phyloP scores from a whole-genome alignment of 2,797 vertebrate genomes.

The Phoebastria nigripes region DNA sequence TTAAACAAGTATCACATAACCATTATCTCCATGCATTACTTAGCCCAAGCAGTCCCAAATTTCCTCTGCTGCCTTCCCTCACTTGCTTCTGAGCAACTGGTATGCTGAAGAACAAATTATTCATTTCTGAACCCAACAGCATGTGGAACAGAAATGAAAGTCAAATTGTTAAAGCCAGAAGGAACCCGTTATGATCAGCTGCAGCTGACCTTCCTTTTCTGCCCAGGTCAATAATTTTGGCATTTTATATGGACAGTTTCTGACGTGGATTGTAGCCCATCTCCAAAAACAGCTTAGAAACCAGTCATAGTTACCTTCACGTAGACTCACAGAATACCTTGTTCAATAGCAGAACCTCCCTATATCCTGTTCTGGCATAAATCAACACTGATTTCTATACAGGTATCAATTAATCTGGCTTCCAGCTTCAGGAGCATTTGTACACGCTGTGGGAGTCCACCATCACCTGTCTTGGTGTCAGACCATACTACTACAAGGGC shows the following conservation, averaged over 20 bases:
- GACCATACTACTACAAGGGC: not conserved
- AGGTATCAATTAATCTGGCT: not conserved
- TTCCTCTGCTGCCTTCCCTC: not conserved
- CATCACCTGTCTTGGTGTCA: not conserved
- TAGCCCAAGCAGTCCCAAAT: not conserved
- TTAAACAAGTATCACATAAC: not conserved
- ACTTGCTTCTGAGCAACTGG: not conserved
- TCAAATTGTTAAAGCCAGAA: not conserved
- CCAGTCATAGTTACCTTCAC: accelerated
- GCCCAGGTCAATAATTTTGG: not conserved
- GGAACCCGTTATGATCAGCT: not conserved
- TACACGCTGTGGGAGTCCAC: not conserved
- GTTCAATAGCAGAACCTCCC: not conserved
- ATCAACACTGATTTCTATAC: not conserved
- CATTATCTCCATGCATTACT: not conserved
- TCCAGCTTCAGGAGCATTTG: not conserved
- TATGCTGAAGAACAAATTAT: not conserved
- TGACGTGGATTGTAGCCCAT: not conserved
- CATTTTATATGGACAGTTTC: not conserved
- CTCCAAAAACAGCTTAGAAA: not conserved
- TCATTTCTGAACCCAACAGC: not conserved
- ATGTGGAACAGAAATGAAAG: not conserved
- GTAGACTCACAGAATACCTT: not conserved
- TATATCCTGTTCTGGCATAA: not conserved
- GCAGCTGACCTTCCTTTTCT: not conserved